These are phyloP conservation scores for Tineola bisselliella DNA, from an alignment of 2,888 invertebrate genomes.

Conservation along the genomic window DNA sequence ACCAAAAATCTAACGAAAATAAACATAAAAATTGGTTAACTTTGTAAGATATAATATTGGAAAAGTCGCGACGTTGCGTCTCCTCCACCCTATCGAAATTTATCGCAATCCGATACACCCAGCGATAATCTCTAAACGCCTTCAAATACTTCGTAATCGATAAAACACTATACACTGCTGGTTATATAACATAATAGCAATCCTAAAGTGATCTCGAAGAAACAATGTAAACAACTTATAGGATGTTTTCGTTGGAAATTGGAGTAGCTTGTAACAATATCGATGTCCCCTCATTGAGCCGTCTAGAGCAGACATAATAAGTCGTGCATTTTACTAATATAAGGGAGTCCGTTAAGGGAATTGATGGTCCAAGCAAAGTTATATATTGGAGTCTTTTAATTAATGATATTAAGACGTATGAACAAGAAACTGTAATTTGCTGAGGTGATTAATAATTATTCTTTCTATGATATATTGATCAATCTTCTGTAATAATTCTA, in stretches of 20 bases:
- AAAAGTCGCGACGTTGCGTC: background rate
- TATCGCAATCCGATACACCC: constrained; percentile 55
- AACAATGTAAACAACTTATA: background rate
- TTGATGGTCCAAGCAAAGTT: background rate
- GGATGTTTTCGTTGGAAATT: background rate
- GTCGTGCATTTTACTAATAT: background rate
- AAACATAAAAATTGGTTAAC: background rate
- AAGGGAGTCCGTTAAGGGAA: background rate
- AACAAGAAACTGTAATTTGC: background rate
- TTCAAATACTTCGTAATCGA: background rate
- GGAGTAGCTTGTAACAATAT: background rate
- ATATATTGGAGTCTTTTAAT: background rate
- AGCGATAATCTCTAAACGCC: background rate
- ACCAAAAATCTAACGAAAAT: background rate
- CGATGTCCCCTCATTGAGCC: constrained; percentile 4
- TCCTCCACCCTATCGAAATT: constrained; percentile 32
- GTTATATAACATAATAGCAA: background rate
- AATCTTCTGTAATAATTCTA: too few relatives aligned
- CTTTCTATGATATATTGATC: too few relatives aligned
- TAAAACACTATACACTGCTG: background rate
- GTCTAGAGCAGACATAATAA: constrained; percentile 6
- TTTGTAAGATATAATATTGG: background rate
- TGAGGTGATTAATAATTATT: background rate
- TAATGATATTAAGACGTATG: background rate
- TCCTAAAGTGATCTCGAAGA: background rate